These are phyloP conservation scores for Stichopus chloronotus DNA, from an alignment of 35 echinoderm and acorn worm species.

Conservation along the genomic window DNA sequence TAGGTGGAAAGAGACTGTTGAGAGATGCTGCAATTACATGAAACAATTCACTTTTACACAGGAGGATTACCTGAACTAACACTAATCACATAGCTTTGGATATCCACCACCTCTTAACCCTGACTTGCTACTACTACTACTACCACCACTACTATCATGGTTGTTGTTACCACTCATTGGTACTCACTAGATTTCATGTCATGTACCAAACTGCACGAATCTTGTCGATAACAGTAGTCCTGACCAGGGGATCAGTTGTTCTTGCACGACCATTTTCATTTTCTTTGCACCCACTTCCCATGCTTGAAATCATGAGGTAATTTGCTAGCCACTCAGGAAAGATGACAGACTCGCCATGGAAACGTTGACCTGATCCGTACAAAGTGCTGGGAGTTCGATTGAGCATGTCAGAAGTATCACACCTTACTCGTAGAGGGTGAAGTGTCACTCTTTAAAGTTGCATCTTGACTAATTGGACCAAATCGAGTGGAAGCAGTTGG, in stretches of 20 bases:
- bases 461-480: neutral
- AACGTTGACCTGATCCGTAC: neutral
- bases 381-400: neutral
- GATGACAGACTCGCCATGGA: too few relatives aligned
- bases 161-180: neutral
- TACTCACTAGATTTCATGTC: neutral
- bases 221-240: neutral
- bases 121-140: neutral
- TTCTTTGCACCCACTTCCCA: neutral
- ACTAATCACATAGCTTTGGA: slow-evolving; percentile 25
- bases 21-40: slow-evolving; percentile 27
- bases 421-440: neutral
- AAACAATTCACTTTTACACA: slow-evolving; percentile 40
- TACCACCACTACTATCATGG: neutral
- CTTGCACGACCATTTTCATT: slow-evolving; percentile 27
- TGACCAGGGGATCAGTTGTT: neutral
- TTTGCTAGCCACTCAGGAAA: slow-evolving; percentile 22
- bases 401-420: neutral
- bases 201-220: neutral
- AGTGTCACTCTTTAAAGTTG: neutral
- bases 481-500: neutral
- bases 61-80: slow-evolving; percentile 51
- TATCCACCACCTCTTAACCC: slow-evolving; percentile 21
- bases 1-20: slow-evolving; percentile 16
- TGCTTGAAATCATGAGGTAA: slow-evolving; percentile 37